phyloP scores from a whole-genome alignment of 1,140 invertebrate genomes.

The Penaeus vannamei region DNA sequence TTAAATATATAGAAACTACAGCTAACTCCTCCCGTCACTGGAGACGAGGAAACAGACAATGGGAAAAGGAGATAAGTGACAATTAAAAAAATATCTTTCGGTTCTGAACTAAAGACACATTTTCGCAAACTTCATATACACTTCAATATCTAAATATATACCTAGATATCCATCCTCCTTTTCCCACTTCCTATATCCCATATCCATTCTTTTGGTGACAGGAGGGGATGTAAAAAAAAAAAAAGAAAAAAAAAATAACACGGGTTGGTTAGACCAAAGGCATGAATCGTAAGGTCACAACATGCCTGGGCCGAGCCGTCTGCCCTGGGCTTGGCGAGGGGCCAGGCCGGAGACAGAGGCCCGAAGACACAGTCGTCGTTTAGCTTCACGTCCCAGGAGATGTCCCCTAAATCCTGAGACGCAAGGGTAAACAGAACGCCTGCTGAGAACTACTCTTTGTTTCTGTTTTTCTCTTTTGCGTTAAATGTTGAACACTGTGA shows the following conservation, averaged over 20 bases:
- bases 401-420: conserved; percentile 2
- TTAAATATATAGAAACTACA: too few relatives aligned
- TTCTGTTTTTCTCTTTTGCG: too few relatives aligned
- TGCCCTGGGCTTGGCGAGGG: conserved; percentile 20
- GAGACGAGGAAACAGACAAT: too few relatives aligned
- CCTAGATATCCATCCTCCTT: not conserved
- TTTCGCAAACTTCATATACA: not conserved
- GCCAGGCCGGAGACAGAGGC: conserved; percentile 52
- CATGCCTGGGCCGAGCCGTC: conserved; percentile 45
- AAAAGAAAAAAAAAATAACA: not conserved
- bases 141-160: conserved; percentile 1
- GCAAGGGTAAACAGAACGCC: too few relatives aligned
- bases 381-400: not conserved
- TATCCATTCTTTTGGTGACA: conserved; percentile 39
- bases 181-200: conserved; percentile 40
- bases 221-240: not conserved
- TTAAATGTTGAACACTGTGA: too few relatives aligned
- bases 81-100: too few relatives aligned
- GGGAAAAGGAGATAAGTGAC: too few relatives aligned
- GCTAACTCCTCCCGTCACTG: too few relatives aligned
- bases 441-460: too few relatives aligned
- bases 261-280: conserved; percentile 39
- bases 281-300: conserved; percentile 41
- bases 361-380: not conserved
- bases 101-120: too few relatives aligned